Conservation (phyloP, 2,113 vertebrate genomes). For the Otis tarda region DNA sequence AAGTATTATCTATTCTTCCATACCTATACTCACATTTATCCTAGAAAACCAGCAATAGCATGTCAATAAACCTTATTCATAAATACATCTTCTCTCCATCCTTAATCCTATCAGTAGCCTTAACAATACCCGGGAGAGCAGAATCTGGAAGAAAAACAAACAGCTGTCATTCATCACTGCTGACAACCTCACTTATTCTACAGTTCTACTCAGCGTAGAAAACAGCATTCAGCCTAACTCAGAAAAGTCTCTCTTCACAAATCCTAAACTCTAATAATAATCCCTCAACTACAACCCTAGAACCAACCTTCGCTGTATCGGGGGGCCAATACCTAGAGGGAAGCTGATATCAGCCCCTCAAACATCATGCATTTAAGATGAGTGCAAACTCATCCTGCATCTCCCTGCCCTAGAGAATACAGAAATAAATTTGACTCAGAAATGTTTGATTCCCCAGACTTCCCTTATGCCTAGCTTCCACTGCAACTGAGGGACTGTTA, state of each 20-base stretch:
- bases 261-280: background rate
- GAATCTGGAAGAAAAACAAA: background rate
- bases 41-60: background rate
- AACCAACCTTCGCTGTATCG: background rate
- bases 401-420: background rate
- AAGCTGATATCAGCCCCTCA: background rate
- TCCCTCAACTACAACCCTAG: background rate
- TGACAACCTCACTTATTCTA: background rate
- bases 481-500: background rate
- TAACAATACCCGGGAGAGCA: background rate
- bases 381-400: background rate
- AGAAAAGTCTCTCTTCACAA: background rate
- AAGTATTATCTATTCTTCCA: background rate
- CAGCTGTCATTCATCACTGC: background rate
- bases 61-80: background rate
- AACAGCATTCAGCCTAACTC: background rate
- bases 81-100: background rate
- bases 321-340: background rate
- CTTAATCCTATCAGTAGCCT: background rate
- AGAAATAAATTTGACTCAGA: background rate
- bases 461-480: background rate
- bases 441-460: background rate
- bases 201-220: background rate
- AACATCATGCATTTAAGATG: background rate
- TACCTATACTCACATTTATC: background rate